phyloP scores from a whole-genome alignment of 1,140 invertebrate species.

The Gryon sp. region DNA sequence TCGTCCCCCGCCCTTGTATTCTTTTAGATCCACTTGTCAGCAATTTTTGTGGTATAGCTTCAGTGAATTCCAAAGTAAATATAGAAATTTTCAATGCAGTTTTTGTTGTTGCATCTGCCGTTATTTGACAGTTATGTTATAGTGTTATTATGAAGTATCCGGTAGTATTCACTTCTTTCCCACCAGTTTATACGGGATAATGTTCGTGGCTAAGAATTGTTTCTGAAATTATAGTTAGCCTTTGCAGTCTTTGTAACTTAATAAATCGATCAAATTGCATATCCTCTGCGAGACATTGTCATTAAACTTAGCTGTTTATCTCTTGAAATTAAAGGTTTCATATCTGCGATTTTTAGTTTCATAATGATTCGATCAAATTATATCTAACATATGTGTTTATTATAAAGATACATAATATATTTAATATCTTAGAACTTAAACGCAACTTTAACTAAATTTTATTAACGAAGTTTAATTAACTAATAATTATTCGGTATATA shows the following conservation, averaged over 20 bases:
- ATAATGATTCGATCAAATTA: too few relatives aligned
- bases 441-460: too few relatives aligned
- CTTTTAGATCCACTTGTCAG: constrained; percentile 54
- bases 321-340: too few relatives aligned
- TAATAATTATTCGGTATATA: too few relatives aligned
- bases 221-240: constrained; percentile 20
- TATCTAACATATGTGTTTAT: too few relatives aligned
- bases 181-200: neutral
- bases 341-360: too few relatives aligned
- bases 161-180: constrained; percentile 33
- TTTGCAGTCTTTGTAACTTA: neutral
- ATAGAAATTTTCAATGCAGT: constrained; percentile 50
- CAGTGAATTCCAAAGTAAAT: constrained; percentile 42
- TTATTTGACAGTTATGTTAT: constrained; percentile 53
- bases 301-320: too few relatives aligned
- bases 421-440: neutral
- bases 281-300: neutral
- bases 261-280: constrained; percentile 3
- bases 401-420: too few relatives aligned
- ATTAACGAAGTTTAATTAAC: too few relatives aligned
- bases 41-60: constrained; percentile 41
- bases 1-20: constrained; percentile 26
- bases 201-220: constrained; percentile 9
- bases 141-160: constrained; percentile 45
- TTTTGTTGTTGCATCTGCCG: constrained; percentile 27